Percentiles rank a stretch among this genome's conserved stretches.
phyloP scores from a whole-genome alignment of 2,797 vertebrate genomes.

The Epinephelus malabaricus region DNA sequence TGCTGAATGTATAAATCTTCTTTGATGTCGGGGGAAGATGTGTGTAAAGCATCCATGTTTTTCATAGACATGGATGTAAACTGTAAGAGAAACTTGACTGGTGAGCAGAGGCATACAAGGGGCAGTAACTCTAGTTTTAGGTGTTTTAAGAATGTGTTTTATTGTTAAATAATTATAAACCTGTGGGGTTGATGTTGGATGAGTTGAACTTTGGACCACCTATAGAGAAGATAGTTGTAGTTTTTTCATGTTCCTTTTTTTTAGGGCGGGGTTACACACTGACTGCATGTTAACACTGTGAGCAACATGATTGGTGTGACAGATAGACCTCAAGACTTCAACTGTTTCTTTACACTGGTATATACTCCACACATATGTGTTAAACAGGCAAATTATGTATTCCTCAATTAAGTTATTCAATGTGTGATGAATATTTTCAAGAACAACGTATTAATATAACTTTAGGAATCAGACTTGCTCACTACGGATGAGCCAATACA shows the following conservation, averaged over 20 bases:
- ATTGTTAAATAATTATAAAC: neutral
- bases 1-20: too few relatives aligned
- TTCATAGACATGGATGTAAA: too few relatives aligned
- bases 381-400: neutral
- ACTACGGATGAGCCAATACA: neutral
- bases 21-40: too few relatives aligned
- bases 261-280: neutral
- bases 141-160: too few relatives aligned
- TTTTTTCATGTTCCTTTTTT: neutral
- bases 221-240: neutral
- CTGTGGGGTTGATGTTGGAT: neutral
- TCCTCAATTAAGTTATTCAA: neutral
- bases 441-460: neutral
- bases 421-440: too few relatives aligned
- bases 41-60: too few relatives aligned
- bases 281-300: conserved; percentile 29
- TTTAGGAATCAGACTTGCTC: neutral
- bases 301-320: conserved; percentile 7
- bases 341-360: too few relatives aligned
- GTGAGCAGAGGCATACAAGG: too few relatives aligned
- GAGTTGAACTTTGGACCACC: neutral
- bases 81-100: too few relatives aligned
- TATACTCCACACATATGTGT: neutral
- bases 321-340: neutral
- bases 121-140: too few relatives aligned